Conservation (phyloP, 2,113 vertebrate genomes). For the Kryptolebias marmoratus region DNA sequence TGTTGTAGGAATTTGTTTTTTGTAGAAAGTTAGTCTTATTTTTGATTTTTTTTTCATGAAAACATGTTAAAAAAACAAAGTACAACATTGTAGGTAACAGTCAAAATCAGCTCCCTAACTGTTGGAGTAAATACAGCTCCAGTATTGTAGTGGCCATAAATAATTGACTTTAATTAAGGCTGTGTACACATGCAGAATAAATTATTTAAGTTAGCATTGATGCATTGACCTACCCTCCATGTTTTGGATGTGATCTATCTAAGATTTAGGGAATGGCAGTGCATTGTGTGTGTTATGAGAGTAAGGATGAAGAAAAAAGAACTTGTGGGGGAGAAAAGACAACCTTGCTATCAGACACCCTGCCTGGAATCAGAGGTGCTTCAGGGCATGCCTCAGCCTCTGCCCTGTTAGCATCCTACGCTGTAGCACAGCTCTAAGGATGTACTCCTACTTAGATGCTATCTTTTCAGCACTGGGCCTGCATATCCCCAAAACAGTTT, state of each 20-base stretch:
- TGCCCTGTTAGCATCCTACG: slow-evolving; percentile 61
- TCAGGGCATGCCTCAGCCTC: slow-evolving; percentile 60
- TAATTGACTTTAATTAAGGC: slow-evolving; percentile 79
- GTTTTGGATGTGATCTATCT: slow-evolving; percentile 74
- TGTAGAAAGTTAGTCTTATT: background rate
- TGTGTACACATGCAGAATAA: slow-evolving; percentile 76
- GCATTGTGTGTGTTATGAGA: background rate
- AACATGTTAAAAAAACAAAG: background rate
- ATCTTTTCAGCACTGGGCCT: slow-evolving; percentile 43
- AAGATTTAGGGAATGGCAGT: slow-evolving; percentile 37
- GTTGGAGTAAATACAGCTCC: slow-evolving; percentile 45
- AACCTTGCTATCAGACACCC: slow-evolving; percentile 49
- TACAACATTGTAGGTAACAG: background rate
- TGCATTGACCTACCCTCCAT: slow-evolving; percentile 72
- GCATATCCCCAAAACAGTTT: slow-evolving; percentile 43
- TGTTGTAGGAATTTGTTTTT: background rate
- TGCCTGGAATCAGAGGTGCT: slow-evolving; percentile 52
- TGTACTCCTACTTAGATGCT: slow-evolving; percentile 47
- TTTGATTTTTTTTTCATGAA: background rate
- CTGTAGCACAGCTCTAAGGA: slow-evolving; percentile 38
- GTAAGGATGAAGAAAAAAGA: slow-evolving; percentile 9
- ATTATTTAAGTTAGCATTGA: slow-evolving; percentile 75
- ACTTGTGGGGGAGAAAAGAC: background rate
- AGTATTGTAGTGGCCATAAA: slow-evolving; percentile 62
- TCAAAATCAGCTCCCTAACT: slow-evolving; percentile 29